phyloP scores from a whole-genome alignment of 1,140 invertebrate genomes.

The Idris sp. region DNA sequence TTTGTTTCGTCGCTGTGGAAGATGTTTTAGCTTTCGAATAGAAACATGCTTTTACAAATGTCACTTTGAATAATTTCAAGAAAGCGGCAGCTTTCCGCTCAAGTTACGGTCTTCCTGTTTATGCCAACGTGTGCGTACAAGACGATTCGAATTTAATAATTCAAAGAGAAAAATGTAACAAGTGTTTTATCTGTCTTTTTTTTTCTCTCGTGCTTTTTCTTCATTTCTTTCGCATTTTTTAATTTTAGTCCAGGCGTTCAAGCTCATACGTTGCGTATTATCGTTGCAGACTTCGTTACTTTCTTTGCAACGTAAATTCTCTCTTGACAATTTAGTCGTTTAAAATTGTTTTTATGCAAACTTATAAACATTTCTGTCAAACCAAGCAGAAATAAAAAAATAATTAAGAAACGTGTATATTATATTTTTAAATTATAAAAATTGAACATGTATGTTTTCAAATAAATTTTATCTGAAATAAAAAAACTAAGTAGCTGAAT shows the following conservation, averaged over 20 bases:
- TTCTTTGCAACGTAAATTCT: constrained; percentile 5
- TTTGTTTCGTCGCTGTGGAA: constrained; percentile 23
- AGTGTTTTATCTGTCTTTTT: constrained; percentile 27
- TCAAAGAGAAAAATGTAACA: constrained; percentile 43
- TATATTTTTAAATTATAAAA: no score
- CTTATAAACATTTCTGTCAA: no score
- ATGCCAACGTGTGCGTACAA: constrained; percentile 25
- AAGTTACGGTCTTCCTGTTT: constrained; percentile 36
- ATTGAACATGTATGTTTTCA: no score
- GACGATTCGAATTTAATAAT: constrained; percentile 37
- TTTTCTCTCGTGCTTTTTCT: no score
- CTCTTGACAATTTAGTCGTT: neutral
- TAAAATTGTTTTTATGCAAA: no score
- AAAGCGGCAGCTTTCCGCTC: constrained; percentile 39
- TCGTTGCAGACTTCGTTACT: constrained; percentile 4
- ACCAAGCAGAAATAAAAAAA: no score
- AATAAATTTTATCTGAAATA: neutral
- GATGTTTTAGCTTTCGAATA: constrained; percentile 35
- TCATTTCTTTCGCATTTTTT: neutral
- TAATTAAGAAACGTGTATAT: no score
- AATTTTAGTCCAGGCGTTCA: neutral
- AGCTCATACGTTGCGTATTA: constrained; percentile 12
- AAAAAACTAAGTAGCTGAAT: constrained; percentile 29
- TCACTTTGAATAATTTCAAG: constrained; percentile 55
- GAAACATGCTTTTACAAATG: constrained; percentile 46